Conservation (phyloP, 2,797 vertebrate genomes). For the Micrastur ruficollis region DNA sequence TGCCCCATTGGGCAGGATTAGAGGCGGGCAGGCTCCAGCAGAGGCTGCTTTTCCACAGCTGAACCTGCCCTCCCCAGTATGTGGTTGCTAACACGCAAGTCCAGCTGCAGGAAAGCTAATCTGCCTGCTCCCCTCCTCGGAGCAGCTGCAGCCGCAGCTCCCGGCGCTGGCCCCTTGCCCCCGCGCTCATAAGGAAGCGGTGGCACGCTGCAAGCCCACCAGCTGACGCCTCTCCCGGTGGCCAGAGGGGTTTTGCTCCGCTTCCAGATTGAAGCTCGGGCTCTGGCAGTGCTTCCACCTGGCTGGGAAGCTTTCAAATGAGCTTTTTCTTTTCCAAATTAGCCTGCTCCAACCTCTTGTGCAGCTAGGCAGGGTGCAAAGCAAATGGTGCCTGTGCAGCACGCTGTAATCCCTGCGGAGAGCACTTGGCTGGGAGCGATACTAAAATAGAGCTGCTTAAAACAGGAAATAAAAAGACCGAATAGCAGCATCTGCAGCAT, state of each 20-base stretch:
- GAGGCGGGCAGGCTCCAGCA: background rate
- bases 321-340: constrained; percentile 19
- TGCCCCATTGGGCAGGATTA: rapidly evolving
- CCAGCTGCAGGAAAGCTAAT: constrained; percentile 10
- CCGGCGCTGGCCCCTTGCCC: background rate
- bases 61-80: background rate
- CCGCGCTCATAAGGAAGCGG: rapidly evolving
- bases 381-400: background rate
- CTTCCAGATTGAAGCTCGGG: background rate
- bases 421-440: background rate
- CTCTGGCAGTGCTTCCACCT: constrained; percentile 18
- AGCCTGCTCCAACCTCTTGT: background rate
- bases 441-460: background rate
- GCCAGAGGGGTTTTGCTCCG: background rate
- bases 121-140: background rate
- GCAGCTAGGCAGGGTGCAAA: background rate
- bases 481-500: constrained; percentile 5
- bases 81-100: background rate
- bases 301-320: constrained; percentile 3
- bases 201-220: background rate
- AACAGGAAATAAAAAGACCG: background rate
- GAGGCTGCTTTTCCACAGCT: background rate
- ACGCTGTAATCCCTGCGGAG: background rate
- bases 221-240: background rate
- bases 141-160: background rate